Evolutionary conservation across 2,113 vertebrate genomes (phyloP).

Genomic region (Etheostoma spectabile): DNA sequence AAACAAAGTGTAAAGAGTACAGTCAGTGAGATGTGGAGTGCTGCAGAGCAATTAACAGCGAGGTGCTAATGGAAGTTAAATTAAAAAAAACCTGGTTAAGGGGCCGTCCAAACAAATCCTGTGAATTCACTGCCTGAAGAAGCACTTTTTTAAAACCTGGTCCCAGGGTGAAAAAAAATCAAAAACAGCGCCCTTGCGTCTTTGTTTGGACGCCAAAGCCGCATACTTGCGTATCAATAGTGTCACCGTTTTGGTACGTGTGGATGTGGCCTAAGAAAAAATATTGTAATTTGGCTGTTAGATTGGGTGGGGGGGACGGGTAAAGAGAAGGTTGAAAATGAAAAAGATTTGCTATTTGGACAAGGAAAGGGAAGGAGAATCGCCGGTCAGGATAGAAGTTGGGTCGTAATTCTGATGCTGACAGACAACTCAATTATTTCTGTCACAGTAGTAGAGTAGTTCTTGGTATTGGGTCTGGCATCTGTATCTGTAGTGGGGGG

Average conservation of each 20-base stretch:
- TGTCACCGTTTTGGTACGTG: too few relatives aligned
- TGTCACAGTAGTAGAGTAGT: slow-evolving; percentile 48
- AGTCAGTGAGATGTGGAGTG: too few relatives aligned
- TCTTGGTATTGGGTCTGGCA: slow-evolving; percentile 42
- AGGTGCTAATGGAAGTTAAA: slow-evolving; percentile 23
- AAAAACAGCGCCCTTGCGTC: too few relatives aligned
- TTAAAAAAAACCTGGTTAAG: neutral
- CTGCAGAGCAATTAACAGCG: slow-evolving; percentile 16
- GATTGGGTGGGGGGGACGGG: neutral
- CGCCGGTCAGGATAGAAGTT: slow-evolving; percentile 19
- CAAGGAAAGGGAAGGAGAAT: neutral
- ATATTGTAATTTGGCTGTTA: neutral
- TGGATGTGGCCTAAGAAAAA: neutral
- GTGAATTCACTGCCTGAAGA: too few relatives aligned
- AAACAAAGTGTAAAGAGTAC: slow-evolving; percentile 4
- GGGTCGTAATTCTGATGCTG: slow-evolving; percentile 39
- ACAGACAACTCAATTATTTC: slow-evolving; percentile 74
- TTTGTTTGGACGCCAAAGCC: too few relatives aligned
- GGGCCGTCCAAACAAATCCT: too few relatives aligned
- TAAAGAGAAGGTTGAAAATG: neutral
- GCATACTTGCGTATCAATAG: too few relatives aligned
- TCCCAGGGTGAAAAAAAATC: too few relatives aligned
- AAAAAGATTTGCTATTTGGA: neutral
- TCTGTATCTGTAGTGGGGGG: slow-evolving; percentile 13
- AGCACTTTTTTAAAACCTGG: too few relatives aligned